Evolutionary conservation across 1,140 invertebrate genomes (phyloP).

Genomic region (Drosophila arizonae): DNA sequence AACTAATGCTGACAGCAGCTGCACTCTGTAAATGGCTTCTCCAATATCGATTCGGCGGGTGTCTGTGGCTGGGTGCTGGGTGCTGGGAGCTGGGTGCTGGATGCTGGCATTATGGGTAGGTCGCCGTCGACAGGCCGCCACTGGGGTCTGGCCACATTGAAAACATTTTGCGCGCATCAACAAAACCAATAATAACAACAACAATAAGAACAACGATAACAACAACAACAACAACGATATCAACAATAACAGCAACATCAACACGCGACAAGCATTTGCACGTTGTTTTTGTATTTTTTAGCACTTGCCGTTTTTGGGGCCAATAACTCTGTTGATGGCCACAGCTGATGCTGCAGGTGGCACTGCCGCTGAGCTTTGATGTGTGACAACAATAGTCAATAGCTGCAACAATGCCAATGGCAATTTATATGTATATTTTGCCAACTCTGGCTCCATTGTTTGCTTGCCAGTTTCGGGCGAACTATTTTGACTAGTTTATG

Average conservation of each 20-base stretch:
- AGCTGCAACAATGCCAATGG: constrained; percentile 69
- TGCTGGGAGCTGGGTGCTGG: constrained; percentile 12
- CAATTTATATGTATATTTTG: constrained; percentile 64
- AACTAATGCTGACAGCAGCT: constrained; percentile 46
- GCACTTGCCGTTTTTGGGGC: constrained; percentile 76
- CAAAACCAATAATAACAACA: constrained; percentile 16
- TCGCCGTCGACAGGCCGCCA: constrained; percentile 53
- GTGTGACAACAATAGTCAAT: constrained; percentile 75
- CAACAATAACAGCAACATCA: constrained; percentile 17
- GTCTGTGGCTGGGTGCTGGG: constrained; percentile 7
- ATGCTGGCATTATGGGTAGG: constrained; percentile 47
- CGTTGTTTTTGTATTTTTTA: constrained; percentile 65
- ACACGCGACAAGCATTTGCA: constrained; percentile 61
- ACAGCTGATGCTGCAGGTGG: constrained; percentile 60
- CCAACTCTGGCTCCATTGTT: constrained; percentile 58
- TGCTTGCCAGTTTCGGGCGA: constrained; percentile 32
- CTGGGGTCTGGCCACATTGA: constrained; percentile 39
- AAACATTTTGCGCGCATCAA: constrained; percentile 73
- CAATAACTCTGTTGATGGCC: constrained; percentile 76
- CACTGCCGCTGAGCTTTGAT: constrained; percentile 60
- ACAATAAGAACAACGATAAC: constrained; percentile 14
- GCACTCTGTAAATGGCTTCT: constrained; percentile 38
- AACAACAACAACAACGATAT: constrained; percentile 16
- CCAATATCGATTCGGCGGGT: constrained; percentile 32
- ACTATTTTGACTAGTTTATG: constrained; percentile 71